Percentiles rank a stretch among this genome's conserved stretches.
Evolutionary conservation across 2,797 vertebrate species (phyloP).

Genomic region (Enteromius anoplus): DNA sequence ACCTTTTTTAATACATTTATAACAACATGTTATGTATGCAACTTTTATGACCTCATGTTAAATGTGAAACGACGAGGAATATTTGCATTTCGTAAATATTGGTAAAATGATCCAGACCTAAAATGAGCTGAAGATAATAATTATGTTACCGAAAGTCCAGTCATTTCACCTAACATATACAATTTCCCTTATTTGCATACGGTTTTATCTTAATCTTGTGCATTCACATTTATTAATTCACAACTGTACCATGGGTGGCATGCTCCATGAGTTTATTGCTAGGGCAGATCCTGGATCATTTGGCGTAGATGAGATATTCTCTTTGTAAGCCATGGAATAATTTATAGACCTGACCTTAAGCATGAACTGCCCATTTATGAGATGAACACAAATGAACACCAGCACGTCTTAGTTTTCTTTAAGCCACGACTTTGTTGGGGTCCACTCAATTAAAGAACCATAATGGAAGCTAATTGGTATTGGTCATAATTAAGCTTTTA

Average conservation of each 20-base stretch:
- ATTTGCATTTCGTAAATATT: not conserved
- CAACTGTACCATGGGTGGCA: not conserved
- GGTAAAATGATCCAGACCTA: not conserved
- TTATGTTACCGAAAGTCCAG: not conserved
- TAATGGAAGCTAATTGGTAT: not conserved
- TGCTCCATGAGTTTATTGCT: not conserved
- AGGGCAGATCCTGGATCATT: not conserved
- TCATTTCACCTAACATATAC: not conserved
- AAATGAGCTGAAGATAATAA: not conserved
- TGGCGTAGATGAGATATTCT: not conserved
- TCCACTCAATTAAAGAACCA: not conserved
- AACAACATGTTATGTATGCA: not conserved
- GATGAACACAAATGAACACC: not conserved
- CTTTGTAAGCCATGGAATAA: not conserved
- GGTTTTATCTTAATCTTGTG: not conserved
- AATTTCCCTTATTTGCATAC: not conserved
- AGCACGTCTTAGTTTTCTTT: not conserved
- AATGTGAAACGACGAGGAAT: not conserved
- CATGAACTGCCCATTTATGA: not conserved
- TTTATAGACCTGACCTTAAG: not conserved
- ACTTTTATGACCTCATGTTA: not conserved
- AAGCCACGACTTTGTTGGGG: not conserved
- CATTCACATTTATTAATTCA: not conserved
- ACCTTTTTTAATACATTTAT: not conserved
- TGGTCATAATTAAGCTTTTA: slow-evolving; percentile 4